These are phyloP conservation scores for Alligator mississippiensis DNA, from an alignment of 2,113 vertebrate genomes.

Conservation along the genomic window DNA sequence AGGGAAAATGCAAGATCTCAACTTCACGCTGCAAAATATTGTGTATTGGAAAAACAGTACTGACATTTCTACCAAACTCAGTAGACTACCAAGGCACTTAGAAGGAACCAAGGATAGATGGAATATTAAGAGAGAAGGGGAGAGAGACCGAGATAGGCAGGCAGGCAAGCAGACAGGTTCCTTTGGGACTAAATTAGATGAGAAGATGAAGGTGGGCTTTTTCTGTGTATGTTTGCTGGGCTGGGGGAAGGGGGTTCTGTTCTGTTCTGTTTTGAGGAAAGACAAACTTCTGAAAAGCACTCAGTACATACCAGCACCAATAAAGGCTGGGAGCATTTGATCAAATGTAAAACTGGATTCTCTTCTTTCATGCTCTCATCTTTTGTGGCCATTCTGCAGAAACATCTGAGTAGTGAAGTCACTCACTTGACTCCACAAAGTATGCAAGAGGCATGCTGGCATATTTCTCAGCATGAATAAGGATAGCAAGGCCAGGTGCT, in stretches of 20 bases:
- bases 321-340: neutral
- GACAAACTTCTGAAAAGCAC: neutral
- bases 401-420: neutral
- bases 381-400: neutral
- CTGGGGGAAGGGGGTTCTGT: neutral
- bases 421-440: neutral
- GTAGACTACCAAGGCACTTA: neutral
- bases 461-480: neutral
- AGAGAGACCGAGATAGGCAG: too few relatives aligned
- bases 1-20: neutral
- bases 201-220: too few relatives aligned
- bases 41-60: neutral
- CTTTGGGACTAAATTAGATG: too few relatives aligned
- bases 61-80: too few relatives aligned
- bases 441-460: neutral
- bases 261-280: neutral
- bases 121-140: too few relatives aligned
- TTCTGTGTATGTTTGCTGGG: too few relatives aligned
- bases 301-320: neutral
- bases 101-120: too few relatives aligned
- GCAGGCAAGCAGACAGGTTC: too few relatives aligned
- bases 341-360: neutral
- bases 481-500: neutral
- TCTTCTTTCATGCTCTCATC: neutral
- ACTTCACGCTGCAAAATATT: neutral